Evolutionary conservation across 2,888 invertebrate species (phyloP).

Genomic region (Holacanthella duospinosa): DNA sequence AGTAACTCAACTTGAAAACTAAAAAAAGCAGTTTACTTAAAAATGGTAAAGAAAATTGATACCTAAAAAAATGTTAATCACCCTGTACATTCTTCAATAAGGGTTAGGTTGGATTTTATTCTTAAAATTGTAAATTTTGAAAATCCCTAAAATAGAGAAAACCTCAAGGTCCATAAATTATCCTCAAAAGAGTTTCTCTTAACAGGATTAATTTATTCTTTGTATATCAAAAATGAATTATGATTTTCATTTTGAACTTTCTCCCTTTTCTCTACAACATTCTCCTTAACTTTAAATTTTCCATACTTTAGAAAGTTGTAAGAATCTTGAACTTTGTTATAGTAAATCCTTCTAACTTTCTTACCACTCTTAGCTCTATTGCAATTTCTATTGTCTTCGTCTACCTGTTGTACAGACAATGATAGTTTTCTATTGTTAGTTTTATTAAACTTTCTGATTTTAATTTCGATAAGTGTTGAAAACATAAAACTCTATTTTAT

Average conservation of each 20-base stretch:
- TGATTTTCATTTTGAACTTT: slow-evolving; percentile 35
- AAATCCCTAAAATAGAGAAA: slow-evolving; percentile 10
- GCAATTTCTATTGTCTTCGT: not conserved
- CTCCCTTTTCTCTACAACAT: slow-evolving; percentile 13
- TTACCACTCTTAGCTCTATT: not conserved
- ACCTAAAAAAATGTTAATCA: too few species aligned
- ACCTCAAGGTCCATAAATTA: slow-evolving; percentile 24
- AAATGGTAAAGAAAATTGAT: too few species aligned
- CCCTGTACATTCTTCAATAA: too few species aligned
- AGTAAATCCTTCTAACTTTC: not conserved
- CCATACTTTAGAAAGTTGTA: not conserved
- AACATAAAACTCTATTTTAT: not conserved
- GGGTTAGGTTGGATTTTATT: too few species aligned
- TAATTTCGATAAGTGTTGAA: not conserved
- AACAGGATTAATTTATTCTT: slow-evolving; percentile 36
- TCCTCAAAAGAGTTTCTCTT: slow-evolving; percentile 25
- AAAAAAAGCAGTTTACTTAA: too few species aligned
- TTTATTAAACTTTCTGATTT: not conserved
- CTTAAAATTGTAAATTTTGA: too few species aligned
- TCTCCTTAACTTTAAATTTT: not conserved
- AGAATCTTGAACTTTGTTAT: not conserved
- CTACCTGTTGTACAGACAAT: not conserved
- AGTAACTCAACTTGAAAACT: too few species aligned
- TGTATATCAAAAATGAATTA: slow-evolving; percentile 37
- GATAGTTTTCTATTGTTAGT: not conserved